phyloP scores from a whole-genome alignment of 2,888 invertebrate genomes.

The Lobophora halterata region DNA sequence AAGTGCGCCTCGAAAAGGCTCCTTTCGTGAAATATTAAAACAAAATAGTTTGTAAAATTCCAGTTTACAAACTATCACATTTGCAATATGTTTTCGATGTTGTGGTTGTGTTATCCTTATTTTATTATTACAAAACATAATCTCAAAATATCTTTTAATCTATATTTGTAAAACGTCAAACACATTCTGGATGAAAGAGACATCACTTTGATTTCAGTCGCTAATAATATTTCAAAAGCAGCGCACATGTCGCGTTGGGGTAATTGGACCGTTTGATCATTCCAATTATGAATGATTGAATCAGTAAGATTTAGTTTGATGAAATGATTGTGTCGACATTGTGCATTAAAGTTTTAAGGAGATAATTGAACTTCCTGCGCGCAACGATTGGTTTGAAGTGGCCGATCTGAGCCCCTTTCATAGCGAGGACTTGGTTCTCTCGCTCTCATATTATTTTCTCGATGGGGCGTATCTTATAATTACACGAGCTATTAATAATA shows the following conservation, averaged over 20 bases:
- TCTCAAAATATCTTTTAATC: not conserved
- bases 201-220: conserved; percentile 25
- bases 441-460: conserved; percentile 50
- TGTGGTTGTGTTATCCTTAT: no score
- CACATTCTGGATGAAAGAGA: conserved; percentile 21
- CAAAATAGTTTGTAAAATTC: no score
- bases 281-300: conserved; percentile 67
- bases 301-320: conserved; percentile 71
- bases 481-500: conserved; percentile 76
- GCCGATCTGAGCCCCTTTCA: conserved; percentile 64
- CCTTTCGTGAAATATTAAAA: no score
- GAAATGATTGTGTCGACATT: conserved; percentile 78
- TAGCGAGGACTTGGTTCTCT: conserved; percentile 42
- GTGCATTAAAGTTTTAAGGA: conserved; percentile 74
- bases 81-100: no score
- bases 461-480: conserved; percentile 78
- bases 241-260: conserved; percentile 34
- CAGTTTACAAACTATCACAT: conserved; percentile 2
- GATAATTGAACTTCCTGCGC: conserved; percentile 79
- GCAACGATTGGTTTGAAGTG: conserved; percentile 65
- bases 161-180: conserved; percentile 12
- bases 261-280: conserved; percentile 64
- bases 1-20: no score
- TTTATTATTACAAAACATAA: no score
- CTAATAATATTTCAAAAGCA: conserved; percentile 22